phyloP scores from a whole-genome alignment of 2,888 invertebrate species.

The Cheiracanthium punctorium region DNA sequence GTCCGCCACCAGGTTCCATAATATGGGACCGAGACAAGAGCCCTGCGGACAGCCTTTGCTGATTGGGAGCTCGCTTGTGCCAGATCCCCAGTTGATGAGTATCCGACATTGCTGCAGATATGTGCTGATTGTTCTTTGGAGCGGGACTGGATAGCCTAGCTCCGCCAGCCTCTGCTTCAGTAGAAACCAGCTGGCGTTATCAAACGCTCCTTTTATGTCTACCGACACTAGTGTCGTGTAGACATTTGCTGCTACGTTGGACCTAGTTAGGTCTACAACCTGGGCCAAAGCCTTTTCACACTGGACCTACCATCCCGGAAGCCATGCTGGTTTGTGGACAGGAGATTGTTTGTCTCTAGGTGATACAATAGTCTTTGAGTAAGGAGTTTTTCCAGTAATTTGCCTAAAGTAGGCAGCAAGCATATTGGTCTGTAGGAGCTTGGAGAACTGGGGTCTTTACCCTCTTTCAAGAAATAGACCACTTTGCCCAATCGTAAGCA shows the following conservation, averaged over 20 bases:
- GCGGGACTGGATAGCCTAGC: no score
- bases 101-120: no score
- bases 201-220: no score
- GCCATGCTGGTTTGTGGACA: neutral
- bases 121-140: no score
- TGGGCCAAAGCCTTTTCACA: neutral
- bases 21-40: no score
- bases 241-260: neutral
- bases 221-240: neutral
- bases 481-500: neutral
- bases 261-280: neutral
- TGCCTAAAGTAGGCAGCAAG: neutral
- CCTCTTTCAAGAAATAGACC: neutral
- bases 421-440: neutral
- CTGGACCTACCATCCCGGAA: neutral
- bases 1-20: no score
- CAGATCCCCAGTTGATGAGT: no score
- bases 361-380: neutral
- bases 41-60: no score
- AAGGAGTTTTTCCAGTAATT: neutral
- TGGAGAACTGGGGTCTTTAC: neutral
- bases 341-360: neutral
- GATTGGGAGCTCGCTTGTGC: no score
- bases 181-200: neutral
- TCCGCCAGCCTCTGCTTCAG: no score